Conservation (phyloP, 2,797 vertebrate genomes). For the Orientallactaga sibirica region DNA sequence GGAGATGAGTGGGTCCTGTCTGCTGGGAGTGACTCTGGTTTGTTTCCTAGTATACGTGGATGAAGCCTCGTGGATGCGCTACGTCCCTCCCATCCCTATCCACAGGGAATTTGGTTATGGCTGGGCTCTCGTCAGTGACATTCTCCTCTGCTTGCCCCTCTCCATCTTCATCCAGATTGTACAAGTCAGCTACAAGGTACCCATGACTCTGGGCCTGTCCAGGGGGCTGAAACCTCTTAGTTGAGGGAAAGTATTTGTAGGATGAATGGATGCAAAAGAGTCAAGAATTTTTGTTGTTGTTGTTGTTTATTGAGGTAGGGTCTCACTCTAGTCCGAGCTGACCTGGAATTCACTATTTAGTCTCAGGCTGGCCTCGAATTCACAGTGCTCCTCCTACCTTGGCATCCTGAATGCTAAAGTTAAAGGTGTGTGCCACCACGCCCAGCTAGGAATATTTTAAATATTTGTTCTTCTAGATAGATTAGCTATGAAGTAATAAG, state of each 20-base stretch:
- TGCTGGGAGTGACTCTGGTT: neutral
- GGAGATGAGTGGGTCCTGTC: neutral
- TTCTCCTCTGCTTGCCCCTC: slow-evolving; percentile 95
- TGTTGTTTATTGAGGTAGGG: no score
- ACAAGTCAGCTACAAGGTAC: slow-evolving; percentile 96
- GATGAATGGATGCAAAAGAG: neutral
- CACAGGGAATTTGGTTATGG: slow-evolving; percentile 92
- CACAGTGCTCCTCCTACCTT: no score
- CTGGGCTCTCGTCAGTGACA: slow-evolving; percentile 95
- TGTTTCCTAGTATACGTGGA: slow-evolving; percentile 91
- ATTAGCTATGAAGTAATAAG: neutral
- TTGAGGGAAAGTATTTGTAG: neutral
- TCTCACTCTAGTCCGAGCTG: no score
- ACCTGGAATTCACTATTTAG: no score
- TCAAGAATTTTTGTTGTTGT: neutral
- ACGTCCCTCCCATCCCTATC: slow-evolving; percentile 91
- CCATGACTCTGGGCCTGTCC: neutral
- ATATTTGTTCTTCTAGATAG: neutral
- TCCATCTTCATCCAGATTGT: slow-evolving; percentile 95
- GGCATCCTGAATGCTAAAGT: no score
- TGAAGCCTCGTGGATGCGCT: slow-evolving; percentile 93
- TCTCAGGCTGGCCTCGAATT: no score
- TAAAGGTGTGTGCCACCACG: no score
- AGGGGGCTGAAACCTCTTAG: neutral
- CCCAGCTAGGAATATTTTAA: neutral